Evolutionary conservation across 2,888 invertebrate genomes (phyloP).

Genomic region (Acleris laterana): DNA sequence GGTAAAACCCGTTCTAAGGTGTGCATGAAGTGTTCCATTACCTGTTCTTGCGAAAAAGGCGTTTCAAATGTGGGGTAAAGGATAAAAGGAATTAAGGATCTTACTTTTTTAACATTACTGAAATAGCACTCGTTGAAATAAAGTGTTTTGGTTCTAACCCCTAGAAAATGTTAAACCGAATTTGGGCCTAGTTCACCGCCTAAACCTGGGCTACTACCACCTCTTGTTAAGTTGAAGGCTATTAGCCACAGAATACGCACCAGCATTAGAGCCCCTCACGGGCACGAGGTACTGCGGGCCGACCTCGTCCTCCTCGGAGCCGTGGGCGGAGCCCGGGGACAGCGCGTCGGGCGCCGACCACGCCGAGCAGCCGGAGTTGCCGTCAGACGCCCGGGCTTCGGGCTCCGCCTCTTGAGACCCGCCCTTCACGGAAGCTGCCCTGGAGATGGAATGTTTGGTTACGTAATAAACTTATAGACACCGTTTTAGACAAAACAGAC

Average conservation of each 20-base stretch:
- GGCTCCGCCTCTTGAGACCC: constrained; percentile 43
- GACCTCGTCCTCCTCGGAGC: constrained; percentile 46
- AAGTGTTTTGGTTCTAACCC: no score
- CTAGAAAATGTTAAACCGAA: no score
- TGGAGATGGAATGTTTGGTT: constrained; percentile 41
- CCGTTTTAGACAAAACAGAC: neutral
- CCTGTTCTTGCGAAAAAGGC: no score
- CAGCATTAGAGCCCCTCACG: constrained; percentile 49
- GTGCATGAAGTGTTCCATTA: no score
- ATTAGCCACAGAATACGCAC: neutral
- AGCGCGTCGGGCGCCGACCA: constrained; percentile 73
- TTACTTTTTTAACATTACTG: no score
- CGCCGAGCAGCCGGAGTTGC: constrained; percentile 40
- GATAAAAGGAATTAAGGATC: no score
- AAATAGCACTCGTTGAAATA: no score
- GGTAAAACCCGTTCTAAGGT: no score
- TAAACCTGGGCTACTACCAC: no score
- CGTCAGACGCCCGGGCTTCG: constrained; percentile 41
- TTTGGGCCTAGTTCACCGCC: no score
- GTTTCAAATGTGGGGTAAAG: no score
- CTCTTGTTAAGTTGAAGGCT: no score
- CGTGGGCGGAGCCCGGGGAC: constrained; percentile 69
- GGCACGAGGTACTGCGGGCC: constrained; percentile 53
- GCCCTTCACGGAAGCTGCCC: constrained; percentile 72
- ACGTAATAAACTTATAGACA: neutral